Evolutionary conservation across 2,888 invertebrate species (phyloP).

Genomic region (Itoplectis maculator): DNA sequence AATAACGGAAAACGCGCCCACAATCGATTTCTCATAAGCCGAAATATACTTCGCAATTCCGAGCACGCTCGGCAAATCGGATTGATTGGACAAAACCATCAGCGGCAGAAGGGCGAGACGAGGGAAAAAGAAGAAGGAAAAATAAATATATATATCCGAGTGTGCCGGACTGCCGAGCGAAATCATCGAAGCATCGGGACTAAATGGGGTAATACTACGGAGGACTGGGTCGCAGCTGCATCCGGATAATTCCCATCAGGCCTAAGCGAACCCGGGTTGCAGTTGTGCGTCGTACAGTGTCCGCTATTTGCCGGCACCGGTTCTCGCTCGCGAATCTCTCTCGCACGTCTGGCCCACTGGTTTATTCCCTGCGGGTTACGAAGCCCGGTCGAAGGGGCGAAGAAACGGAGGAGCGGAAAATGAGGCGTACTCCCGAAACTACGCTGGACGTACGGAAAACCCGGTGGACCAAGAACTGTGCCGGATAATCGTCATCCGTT

Average conservation of each 20-base stretch:
- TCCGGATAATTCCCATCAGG: conserved; percentile 69
- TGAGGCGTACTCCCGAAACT: neutral
- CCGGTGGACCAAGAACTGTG: neutral
- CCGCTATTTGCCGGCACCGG: conserved; percentile 28
- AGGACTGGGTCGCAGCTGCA: conserved; percentile 69
- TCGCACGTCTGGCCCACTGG: conserved; percentile 24
- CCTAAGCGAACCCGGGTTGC: conserved; percentile 59
- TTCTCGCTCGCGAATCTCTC: conserved; percentile 33
- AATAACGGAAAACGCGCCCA: conserved; percentile 11
- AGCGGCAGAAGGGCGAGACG: conserved; percentile 13
- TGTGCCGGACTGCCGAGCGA: conserved; percentile 31
- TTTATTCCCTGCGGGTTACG: conserved; percentile 41
- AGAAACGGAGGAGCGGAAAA: conserved; percentile 32
- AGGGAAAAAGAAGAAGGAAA: conserved; percentile 15
- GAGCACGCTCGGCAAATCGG: conserved; percentile 59
- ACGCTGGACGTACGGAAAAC: neutral
- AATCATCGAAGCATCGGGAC: conserved; percentile 62
- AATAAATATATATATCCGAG: conserved; percentile 21
- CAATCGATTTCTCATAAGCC: conserved; percentile 38
- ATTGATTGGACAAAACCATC: conserved; percentile 34
- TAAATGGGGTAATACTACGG: conserved; percentile 59
- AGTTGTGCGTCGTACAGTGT: conserved; percentile 26
- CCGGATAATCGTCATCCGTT: conserved; percentile 2
- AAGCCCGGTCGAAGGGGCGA: conserved; percentile 7
- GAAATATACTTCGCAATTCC: conserved; percentile 42